Percentiles rank a stretch among this genome's conserved stretches.
Conservation (phyloP, 2,888 invertebrate species). For the Graphium colonna region DNA sequence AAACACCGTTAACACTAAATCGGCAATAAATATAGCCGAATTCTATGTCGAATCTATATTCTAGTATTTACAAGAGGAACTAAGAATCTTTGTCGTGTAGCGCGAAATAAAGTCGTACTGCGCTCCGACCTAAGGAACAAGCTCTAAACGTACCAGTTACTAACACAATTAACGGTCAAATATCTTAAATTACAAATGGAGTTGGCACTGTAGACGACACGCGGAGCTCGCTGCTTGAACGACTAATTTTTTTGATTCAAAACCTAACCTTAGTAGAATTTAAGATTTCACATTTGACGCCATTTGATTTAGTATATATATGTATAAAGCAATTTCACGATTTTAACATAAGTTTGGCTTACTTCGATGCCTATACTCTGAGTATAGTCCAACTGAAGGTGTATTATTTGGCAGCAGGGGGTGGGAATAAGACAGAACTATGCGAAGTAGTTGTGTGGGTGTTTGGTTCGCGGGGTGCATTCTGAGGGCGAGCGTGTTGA, state of each 20-base stretch:
- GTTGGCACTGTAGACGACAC: slow-evolving; percentile 64
- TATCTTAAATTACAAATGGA: slow-evolving; percentile 73
- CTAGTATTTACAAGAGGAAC: slow-evolving; percentile 60
- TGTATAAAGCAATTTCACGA: slow-evolving; percentile 36
- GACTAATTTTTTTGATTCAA: slow-evolving; percentile 68
- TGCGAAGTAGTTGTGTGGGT: slow-evolving; percentile 65
- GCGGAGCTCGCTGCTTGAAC: slow-evolving; percentile 60
- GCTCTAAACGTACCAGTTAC: slow-evolving; percentile 70
- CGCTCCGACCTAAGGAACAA: slow-evolving; percentile 63
- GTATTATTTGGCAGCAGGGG: neutral
- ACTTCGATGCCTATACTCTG: neutral
- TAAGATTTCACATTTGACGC: slow-evolving; percentile 52
- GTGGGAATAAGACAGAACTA: slow-evolving; percentile 49
- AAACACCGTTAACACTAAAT: slow-evolving; percentile 57
- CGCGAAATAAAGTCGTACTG: slow-evolving; percentile 47
- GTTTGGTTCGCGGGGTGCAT: slow-evolving; percentile 64
- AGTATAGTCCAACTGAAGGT: neutral
- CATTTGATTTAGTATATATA: slow-evolving; percentile 48
- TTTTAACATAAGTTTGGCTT: slow-evolving; percentile 27
- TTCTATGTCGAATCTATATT: slow-evolving; percentile 55
- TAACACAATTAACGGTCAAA: slow-evolving; percentile 71
- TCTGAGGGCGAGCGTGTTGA: slow-evolving; percentile 68
- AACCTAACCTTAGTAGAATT: slow-evolving; percentile 54
- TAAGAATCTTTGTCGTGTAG: slow-evolving; percentile 45
- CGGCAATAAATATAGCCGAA: slow-evolving; percentile 46